Evolutionary conservation across 1,140 invertebrate species (phyloP).

Genomic region (Sycophaga agraensis): DNA sequence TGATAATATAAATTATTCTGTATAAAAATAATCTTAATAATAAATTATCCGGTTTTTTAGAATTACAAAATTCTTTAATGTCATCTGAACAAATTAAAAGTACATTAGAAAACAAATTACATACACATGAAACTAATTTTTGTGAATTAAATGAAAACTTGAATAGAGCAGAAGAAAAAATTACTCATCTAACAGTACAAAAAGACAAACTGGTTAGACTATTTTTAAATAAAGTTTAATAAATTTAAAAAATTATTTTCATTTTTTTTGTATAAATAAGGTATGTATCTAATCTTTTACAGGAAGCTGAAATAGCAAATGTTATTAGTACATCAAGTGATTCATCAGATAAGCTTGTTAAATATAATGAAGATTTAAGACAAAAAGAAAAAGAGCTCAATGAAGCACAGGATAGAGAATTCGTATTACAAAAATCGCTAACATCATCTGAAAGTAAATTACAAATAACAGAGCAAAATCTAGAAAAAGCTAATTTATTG

Average conservation of each 20-base stretch:
- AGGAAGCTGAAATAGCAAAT: constrained; percentile 53
- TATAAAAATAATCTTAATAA: no score
- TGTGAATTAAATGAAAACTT: constrained; percentile 50
- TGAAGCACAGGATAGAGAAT: constrained; percentile 54
- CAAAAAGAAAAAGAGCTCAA: constrained; percentile 58
- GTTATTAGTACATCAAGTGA: constrained; percentile 50
- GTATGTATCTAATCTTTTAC: constrained; percentile 29
- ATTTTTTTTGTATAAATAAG: no score
- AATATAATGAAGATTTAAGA: constrained; percentile 57
- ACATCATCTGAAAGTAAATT: constrained; percentile 42
- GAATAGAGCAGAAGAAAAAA: constrained; percentile 48
- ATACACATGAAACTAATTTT: constrained; percentile 42
- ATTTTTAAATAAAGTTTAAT: background rate
- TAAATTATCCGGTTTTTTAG: constrained; percentile 34
- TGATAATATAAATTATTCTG: background rate
- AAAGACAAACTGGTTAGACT: constrained; percentile 54
- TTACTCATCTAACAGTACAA: constrained; percentile 43
- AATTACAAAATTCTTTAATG: constrained; percentile 46
- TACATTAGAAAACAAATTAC: constrained; percentile 47
- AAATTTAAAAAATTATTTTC: no score
- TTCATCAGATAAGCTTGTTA: constrained; percentile 57
- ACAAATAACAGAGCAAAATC: constrained; percentile 29
- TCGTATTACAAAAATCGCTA: constrained; percentile 53
- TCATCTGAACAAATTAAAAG: constrained; percentile 50
- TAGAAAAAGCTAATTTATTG: constrained; percentile 33